Evolutionary conservation across 2,113 vertebrate species (phyloP).

Genomic region (Callospermophilus lateralis): DNA sequence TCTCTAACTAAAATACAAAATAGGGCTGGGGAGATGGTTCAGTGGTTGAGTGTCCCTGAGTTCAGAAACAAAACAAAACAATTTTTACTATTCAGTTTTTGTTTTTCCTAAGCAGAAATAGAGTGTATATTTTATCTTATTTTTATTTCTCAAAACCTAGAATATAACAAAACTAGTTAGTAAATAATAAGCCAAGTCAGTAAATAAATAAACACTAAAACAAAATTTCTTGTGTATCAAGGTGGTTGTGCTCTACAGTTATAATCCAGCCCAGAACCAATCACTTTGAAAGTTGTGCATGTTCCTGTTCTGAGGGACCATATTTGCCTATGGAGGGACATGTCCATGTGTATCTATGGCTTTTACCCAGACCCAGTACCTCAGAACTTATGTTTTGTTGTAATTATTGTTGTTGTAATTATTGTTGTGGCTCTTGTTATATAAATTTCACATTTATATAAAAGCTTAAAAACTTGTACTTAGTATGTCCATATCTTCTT

Average conservation of each 20-base stretch:
- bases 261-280: not conserved
- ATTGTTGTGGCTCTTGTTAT: too few species aligned
- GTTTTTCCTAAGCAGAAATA: not conserved
- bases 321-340: fast-evolving
- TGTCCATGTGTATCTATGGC: fast-evolving
- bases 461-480: not conserved
- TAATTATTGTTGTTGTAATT: not conserved
- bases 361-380: fast-evolving
- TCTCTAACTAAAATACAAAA: too few species aligned
- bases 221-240: not conserved
- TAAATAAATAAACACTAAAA: not conserved
- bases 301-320: not conserved
- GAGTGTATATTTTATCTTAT: not conserved
- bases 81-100: not conserved
- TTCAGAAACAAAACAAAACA: too few species aligned
- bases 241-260: fast-evolving
- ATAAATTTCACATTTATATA: not conserved
- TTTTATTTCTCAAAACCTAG: not conserved
- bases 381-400: not conserved
- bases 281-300: not conserved
- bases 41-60: too few species aligned
- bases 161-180: not conserved
- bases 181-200: not conserved
- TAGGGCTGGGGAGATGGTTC: too few species aligned
- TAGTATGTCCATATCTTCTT: not conserved